These are phyloP conservation scores for Leptarthrus brevirostris DNA, from an alignment of 2,888 invertebrate species.

Conservation along the genomic window DNA sequence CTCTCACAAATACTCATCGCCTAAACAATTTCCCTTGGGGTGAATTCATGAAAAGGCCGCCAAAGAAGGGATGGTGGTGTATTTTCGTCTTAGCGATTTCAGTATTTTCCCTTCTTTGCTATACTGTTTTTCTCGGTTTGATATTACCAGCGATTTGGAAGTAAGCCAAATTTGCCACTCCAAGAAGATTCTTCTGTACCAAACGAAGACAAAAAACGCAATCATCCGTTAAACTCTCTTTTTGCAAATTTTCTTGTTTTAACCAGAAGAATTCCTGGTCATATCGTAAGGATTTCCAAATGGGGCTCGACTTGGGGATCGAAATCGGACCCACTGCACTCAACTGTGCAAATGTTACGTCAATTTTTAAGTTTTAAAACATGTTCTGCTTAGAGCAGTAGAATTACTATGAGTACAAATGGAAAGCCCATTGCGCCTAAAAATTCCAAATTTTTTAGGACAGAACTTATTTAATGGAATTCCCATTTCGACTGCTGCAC, in stretches of 20 bases:
- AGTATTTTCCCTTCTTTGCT: constrained; percentile 15
- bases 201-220: constrained; percentile 39
- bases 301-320: no score
- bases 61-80: constrained; percentile 4
- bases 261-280: constrained; percentile 25
- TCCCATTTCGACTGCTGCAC: constrained; percentile 6
- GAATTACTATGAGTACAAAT: constrained; percentile 7
- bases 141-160: constrained; percentile 41
- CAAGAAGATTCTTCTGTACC: constrained; percentile 7
- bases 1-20: constrained; percentile 40
- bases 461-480: constrained; percentile 18
- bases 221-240: constrained; percentile 39
- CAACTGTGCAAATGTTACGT: constrained; percentile 12
- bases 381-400: constrained; percentile 9
- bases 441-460: neutral
- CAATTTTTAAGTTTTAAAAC: constrained; percentile 15
- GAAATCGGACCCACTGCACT: neutral
- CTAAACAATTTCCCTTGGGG: constrained; percentile 33
- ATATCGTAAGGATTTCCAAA: constrained; percentile 21
- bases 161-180: constrained; percentile 42
- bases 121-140: constrained; percentile 26
- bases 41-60: constrained; percentile 14
- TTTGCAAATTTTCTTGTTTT: constrained; percentile 23
- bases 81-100: constrained; percentile 32
- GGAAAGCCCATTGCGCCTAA: neutral